A percentile compares a stretch with the other conserved stretches of the same genome.
Evolutionary conservation across 1,140 invertebrate genomes (phyloP).

Genomic region (Tigriopus japonicus): DNA sequence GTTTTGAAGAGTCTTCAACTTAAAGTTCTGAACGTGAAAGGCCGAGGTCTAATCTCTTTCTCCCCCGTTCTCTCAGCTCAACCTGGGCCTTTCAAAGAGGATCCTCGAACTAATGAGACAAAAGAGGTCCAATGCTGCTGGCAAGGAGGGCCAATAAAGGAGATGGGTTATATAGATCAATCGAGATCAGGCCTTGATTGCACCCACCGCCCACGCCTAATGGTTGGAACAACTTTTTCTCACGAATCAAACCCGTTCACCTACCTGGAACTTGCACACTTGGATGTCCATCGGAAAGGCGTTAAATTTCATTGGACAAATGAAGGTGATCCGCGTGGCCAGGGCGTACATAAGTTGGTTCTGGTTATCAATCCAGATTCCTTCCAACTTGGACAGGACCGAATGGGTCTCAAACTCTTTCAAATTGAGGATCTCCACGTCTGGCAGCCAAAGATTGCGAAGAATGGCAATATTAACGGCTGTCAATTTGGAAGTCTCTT

Average conservation of each 20-base stretch:
- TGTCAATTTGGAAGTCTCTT: background rate
- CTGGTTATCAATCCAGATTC: slow-evolving; percentile 10
- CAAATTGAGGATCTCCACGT: slow-evolving; percentile 14
- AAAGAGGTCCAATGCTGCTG: too few relatives aligned
- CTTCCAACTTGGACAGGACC: slow-evolving; percentile 13
- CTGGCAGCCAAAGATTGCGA: slow-evolving; percentile 9
- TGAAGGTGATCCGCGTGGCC: slow-evolving; percentile 11
- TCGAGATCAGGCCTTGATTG: too few relatives aligned
- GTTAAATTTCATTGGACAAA: slow-evolving; percentile 12
- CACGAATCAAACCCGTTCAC: background rate
- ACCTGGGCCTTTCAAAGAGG: too few relatives aligned
- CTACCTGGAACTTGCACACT: slow-evolving; percentile 9
- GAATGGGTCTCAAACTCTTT: slow-evolving; percentile 8
- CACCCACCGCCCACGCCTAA: too few relatives aligned
- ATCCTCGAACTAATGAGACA: too few relatives aligned
- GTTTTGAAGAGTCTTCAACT: too few relatives aligned
- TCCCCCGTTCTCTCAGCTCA: too few relatives aligned
- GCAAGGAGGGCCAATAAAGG: too few relatives aligned
- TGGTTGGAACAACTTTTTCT: too few relatives aligned
- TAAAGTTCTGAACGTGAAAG: too few relatives aligned
- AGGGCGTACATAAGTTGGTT: slow-evolving; percentile 6
- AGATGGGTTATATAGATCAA: too few relatives aligned
- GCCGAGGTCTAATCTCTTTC: too few relatives aligned
- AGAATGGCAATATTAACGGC: slow-evolving; percentile 8
- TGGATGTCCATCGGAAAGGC: slow-evolving; percentile 14